A percentile compares a stretch with the other conserved stretches of the same genome.
phyloP scores from a whole-genome alignment of 2,888 invertebrate species.

The Protonemura montana region DNA sequence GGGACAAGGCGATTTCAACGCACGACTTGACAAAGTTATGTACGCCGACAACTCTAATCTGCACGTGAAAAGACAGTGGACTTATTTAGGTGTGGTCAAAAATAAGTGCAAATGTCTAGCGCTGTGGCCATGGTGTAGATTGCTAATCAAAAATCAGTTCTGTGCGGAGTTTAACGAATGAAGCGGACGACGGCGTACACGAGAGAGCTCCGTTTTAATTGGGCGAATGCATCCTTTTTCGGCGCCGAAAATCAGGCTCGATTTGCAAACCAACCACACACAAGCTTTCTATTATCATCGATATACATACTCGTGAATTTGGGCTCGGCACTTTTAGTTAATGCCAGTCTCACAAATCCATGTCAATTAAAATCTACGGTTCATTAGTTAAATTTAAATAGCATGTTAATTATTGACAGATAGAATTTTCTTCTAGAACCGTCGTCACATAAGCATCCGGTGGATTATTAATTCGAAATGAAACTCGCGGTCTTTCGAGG shows the following conservation, averaged over 20 bases:
- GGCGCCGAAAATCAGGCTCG: not conserved
- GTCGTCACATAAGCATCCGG: not conserved
- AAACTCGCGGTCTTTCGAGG: constrained; percentile 14
- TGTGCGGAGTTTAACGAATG: not conserved
- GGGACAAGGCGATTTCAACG: not conserved
- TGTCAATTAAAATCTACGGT: constrained; percentile 22
- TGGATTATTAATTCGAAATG: not conserved
- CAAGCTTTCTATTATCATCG: not conserved
- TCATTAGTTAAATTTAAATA: constrained; percentile 9
- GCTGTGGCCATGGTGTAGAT: not conserved
- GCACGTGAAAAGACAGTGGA: not conserved
- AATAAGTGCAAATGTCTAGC: not conserved
- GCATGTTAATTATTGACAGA: constrained; percentile 2
- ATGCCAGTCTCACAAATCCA: constrained; percentile 1
- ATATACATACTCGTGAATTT: not conserved
- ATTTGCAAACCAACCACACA: not conserved
- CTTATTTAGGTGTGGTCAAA: not conserved
- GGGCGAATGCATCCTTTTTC: not conserved
- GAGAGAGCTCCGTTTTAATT: not conserved
- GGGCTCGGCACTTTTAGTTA: not conserved
- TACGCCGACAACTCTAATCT: not conserved
- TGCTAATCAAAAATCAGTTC: not conserved
- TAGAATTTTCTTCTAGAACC: not conserved
- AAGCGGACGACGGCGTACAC: too few species aligned
- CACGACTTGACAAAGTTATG: not conserved